These are phyloP conservation scores for Calliphora vicina DNA, from an alignment of 1,140 invertebrate species.

Conservation along the genomic window DNA sequence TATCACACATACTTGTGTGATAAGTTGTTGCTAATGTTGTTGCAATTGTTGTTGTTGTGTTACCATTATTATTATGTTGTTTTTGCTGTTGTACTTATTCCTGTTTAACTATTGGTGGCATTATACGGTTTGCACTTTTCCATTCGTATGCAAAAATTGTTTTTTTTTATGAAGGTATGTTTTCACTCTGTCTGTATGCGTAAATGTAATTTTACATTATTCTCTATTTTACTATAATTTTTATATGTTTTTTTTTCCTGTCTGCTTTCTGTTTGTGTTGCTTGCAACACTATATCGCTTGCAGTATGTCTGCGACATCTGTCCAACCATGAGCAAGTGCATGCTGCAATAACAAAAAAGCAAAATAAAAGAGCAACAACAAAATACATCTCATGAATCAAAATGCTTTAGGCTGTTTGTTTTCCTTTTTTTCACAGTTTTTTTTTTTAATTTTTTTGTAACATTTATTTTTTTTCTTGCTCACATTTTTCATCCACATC, in stretches of 20 bases:
- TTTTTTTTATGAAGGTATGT: no score
- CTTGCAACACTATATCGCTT: not conserved
- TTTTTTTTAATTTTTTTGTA: not conserved
- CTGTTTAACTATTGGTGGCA: not conserved
- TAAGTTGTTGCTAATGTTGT: not conserved
- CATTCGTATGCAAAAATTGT: not conserved
- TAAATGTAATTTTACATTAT: not conserved
- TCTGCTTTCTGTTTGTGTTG: not conserved
- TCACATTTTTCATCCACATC: not conserved
- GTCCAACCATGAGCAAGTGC: not conserved
- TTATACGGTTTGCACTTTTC: not conserved
- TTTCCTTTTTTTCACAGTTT: not conserved
- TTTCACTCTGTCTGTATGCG: not conserved
- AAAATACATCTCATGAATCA: slow-evolving; percentile 1
- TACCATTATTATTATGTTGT: not conserved
- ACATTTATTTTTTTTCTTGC: not conserved
- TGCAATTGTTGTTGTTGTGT: not conserved
- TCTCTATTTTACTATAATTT: not conserved
- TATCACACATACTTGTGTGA: no score
- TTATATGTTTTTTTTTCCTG: not conserved
- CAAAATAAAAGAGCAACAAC: not conserved
- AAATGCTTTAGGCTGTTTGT: slow-evolving; percentile 12
- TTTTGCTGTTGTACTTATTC: not conserved
- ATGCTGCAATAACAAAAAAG: not conserved
- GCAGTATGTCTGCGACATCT: slow-evolving; percentile 8